Evolutionary conservation across 53 echinoderm and acorn worm species (phyloP).

Genomic region (Echinometra lucunter): DNA sequence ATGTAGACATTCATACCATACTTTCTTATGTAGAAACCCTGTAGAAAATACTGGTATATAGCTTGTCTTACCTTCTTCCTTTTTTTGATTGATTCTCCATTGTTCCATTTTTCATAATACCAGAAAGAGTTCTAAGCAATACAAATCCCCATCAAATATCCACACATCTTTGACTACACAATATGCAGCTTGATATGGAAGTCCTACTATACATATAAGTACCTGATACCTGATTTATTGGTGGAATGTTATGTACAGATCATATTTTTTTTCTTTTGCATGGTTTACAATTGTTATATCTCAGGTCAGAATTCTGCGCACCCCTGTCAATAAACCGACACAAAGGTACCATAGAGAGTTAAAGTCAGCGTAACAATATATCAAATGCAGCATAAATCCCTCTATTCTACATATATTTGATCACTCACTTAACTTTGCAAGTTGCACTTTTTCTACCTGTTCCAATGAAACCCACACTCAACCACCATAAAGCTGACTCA

Average conservation of each 20-base stretch:
- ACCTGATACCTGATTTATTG: neutral
- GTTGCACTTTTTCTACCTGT: neutral
- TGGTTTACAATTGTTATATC: constrained; percentile 21
- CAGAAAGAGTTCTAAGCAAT: neutral
- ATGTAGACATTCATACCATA: no score
- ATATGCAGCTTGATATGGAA: no score
- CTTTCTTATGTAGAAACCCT: no score
- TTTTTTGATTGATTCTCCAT: neutral
- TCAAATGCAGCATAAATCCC: neutral
- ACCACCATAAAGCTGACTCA: neutral
- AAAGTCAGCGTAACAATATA: neutral
- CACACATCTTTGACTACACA: neutral
- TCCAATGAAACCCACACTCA: neutral
- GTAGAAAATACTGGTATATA: neutral
- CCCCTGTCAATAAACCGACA: neutral
- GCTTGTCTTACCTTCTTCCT: neutral
- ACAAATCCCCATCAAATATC: neutral
- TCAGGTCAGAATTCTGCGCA: neutral
- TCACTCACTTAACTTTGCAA: neutral
- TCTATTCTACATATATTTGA: constrained; percentile 2
- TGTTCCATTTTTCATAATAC: neutral
- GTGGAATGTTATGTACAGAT: constrained; percentile 16
- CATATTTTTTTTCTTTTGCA: neutral
- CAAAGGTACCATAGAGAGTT: constrained; percentile 12
- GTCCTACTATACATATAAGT: neutral